Evolutionary conservation across 1,140 invertebrate species (phyloP).

Genomic region (Maconellicoccus hirsutus): DNA sequence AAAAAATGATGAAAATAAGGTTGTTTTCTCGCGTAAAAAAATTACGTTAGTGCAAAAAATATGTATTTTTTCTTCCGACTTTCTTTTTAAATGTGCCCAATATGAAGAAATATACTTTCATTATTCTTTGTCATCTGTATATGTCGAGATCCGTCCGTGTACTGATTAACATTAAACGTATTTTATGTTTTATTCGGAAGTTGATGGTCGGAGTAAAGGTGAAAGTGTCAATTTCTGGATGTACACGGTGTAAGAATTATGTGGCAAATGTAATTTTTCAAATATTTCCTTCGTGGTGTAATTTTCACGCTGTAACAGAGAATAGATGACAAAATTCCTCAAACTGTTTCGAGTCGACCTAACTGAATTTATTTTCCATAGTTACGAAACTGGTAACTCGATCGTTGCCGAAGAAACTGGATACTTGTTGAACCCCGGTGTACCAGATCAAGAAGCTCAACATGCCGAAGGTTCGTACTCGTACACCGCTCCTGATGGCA

Average conservation of each 20-base stretch:
- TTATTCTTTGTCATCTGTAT: background rate
- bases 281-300: background rate
- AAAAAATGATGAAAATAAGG: background rate
- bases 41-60: background rate
- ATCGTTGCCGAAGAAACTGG: conserved; percentile 53
- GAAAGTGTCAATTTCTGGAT: background rate
- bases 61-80: background rate
- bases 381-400: conserved; percentile 54
- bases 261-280: background rate
- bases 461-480: conserved; percentile 43
- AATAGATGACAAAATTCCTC: no score
- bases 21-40: background rate
- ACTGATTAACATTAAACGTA: conserved; percentile 1
- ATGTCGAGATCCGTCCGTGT: background rate
- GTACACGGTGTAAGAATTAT: background rate
- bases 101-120: background rate
- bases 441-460: conserved; percentile 46
- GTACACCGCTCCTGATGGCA: conserved; percentile 62
- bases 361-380: conserved; percentile 29
- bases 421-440: conserved; percentile 51
- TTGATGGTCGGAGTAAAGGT: background rate
- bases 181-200: conserved; percentile 9
- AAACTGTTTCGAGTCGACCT: background rate
- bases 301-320: background rate
- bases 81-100: background rate